These are phyloP conservation scores for Epinotia demarniana DNA, from an alignment of 2,888 invertebrate genomes.

Conservation along the genomic window DNA sequence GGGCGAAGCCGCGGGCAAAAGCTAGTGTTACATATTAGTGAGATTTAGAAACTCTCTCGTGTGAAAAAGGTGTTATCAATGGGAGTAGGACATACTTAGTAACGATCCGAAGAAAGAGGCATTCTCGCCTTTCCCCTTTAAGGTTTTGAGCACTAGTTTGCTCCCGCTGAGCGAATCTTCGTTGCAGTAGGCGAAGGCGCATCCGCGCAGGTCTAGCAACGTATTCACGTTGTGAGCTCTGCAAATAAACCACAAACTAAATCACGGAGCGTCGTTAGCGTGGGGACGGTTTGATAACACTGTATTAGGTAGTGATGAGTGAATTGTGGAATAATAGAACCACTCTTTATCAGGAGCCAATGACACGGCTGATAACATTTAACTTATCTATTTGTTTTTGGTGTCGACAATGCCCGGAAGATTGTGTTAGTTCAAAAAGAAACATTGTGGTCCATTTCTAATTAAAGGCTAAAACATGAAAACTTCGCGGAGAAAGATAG, in stretches of 20 bases:
- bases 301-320: conserved; percentile 59
- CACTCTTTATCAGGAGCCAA: conserved; percentile 72
- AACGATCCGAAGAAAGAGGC: conserved; percentile 85
- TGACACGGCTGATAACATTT: conserved; percentile 77
- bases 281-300: conserved; percentile 53
- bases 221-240: conserved; percentile 84
- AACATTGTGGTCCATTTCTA: not conserved
- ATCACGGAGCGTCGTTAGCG: conserved; percentile 32
- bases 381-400: conserved; percentile 70
- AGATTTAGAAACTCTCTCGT: too few species aligned
- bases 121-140: conserved; percentile 85
- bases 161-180: conserved; percentile 84
- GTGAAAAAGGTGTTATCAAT: conserved; percentile 22
- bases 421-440: conserved; percentile 21
- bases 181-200: conserved; percentile 82
- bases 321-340: conserved; percentile 72
- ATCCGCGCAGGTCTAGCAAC: conserved; percentile 83
- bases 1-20: too few species aligned
- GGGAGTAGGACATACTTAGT: conserved; percentile 70
- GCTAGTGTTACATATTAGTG: too few species aligned
- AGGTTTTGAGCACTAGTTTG: conserved; percentile 79
- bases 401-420: conserved; percentile 48
- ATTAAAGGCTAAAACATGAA: conserved; percentile 1
- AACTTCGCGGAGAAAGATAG: not conserved
- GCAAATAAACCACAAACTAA: conserved; percentile 53